phyloP scores from a whole-genome alignment of 1,140 invertebrate genomes.

The Lordiphosa collinella region DNA sequence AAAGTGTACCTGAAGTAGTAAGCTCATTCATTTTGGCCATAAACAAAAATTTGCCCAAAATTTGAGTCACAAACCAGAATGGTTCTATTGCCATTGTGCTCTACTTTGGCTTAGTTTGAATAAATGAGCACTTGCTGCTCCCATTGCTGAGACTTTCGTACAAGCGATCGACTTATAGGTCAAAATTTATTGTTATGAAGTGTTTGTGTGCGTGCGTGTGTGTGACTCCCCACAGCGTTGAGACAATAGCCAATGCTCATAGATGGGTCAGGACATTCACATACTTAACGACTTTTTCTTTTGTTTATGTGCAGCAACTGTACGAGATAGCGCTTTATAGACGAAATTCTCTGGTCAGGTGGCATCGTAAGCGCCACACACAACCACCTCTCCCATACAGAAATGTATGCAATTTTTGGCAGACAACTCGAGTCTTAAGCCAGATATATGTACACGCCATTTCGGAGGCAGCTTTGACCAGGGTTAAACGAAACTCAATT shows the following conservation, averaged over 20 bases:
- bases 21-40: no score
- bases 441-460: conserved; percentile 1
- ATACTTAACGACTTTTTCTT: conserved; percentile 52
- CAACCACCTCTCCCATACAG: background rate
- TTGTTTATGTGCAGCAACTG: conserved; percentile 48
- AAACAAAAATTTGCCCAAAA: no score
- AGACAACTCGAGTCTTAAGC: conserved; percentile 7
- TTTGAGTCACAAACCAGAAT: no score
- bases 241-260: conserved; percentile 34
- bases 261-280: conserved; percentile 14
- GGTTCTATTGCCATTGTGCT: no score
- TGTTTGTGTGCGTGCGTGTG: conserved; percentile 5
- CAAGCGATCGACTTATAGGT: conserved; percentile 49
- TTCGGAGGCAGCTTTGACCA: background rate
- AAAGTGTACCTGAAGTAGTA: no score
- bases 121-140: no score
- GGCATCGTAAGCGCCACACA: no score
- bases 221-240: conserved; percentile 27
- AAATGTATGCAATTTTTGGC: conserved; percentile 49
- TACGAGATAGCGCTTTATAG: conserved; percentile 41
- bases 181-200: conserved; percentile 54
- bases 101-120: no score
- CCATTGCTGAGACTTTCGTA: background rate
- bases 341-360: background rate
- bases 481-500: conserved; percentile 48